These are phyloP conservation scores for Platycnemis pennipes DNA, from an alignment of 2,888 invertebrate genomes.

Conservation along the genomic window DNA sequence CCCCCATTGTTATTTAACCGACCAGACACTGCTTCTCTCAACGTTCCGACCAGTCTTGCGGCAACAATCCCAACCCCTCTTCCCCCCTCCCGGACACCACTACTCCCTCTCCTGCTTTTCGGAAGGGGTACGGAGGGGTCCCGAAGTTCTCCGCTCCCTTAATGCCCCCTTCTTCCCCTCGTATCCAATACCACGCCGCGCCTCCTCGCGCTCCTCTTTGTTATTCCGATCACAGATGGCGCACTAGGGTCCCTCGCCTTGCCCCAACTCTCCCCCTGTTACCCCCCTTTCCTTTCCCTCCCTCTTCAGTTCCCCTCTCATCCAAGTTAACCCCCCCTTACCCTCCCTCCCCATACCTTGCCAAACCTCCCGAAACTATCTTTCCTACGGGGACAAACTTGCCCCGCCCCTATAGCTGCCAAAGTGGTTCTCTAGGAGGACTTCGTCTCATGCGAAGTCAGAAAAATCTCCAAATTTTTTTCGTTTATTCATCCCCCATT, in stretches of 20 bases:
- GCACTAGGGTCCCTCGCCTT: background rate
- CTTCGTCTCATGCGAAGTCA: background rate
- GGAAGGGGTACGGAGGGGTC: too few species aligned
- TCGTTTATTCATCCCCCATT: background rate
- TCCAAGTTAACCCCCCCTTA: background rate
- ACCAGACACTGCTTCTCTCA: constrained; percentile 40
- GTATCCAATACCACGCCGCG: constrained; percentile 8
- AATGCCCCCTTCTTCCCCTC: background rate
- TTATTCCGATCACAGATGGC: constrained; percentile 64
- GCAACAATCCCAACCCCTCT: constrained; percentile 39
- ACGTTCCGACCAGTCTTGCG: constrained; percentile 34
- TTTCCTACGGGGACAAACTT: too few species aligned
- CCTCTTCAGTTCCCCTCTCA: background rate
- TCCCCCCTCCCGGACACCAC: background rate
- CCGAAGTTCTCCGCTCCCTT: background rate
- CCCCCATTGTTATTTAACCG: constrained; percentile 56
- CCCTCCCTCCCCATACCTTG: background rate
- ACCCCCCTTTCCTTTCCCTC: background rate
- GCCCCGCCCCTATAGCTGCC: background rate
- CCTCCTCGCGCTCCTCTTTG: constrained; percentile 34
- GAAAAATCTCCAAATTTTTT: background rate
- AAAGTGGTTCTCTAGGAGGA: background rate
- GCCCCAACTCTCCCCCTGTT: background rate
- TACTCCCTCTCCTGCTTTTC: background rate
- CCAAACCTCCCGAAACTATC: too few species aligned